Base-by-base conservation (phyloP, 2,888 invertebrate genomes). In the Bombyx huttoni region DNA sequence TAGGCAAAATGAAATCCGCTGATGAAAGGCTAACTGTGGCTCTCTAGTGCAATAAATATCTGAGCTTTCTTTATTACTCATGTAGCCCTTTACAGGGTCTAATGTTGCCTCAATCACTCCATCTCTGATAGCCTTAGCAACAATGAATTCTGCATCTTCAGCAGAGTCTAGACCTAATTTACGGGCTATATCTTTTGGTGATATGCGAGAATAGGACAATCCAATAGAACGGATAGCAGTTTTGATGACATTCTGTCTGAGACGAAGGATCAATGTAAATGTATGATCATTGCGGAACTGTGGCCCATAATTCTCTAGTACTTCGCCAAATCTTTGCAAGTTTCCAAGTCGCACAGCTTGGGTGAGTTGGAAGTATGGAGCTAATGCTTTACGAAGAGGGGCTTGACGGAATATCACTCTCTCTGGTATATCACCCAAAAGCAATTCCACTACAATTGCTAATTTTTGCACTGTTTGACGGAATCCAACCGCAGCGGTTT, bases 131-230 rank as follows among this genome's bases (percentile, higher is more conserved):
- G 97, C 97, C 89, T 99, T 99, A 0, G 98, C 97, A 0, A 99
- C 98, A 76, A 99, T 98, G 73, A 98, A 99, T 78, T 99, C 99
- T 0, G 99, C 99, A 91, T 99, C 99, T 74, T 98, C 98, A 1
- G 97, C 94, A 0, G 96, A 98, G 75, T 98, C 98, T 49, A 99
- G 87, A 46, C 96, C 95, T 56, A 99, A 88, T 73, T 99, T 99
- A 58, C 93, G 92, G 0, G 98, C 98, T 68, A 99, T 97, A 75
- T 99, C 98, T 58, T 93, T 92, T 0, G 99, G 94, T 3, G 98
- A 97, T 68, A 99, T 99, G 57, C 97, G 91, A 0, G 98, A 98
- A 80, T 99, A 99, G 0, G 98, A 98, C 34, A 97, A 81, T 1
- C 98, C 98, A 78, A 99, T 99, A 50, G 97, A 96, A 46, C 98